Conservation (phyloP, 2,888 invertebrate genomes). For the Sepiola atlantica region DNA sequence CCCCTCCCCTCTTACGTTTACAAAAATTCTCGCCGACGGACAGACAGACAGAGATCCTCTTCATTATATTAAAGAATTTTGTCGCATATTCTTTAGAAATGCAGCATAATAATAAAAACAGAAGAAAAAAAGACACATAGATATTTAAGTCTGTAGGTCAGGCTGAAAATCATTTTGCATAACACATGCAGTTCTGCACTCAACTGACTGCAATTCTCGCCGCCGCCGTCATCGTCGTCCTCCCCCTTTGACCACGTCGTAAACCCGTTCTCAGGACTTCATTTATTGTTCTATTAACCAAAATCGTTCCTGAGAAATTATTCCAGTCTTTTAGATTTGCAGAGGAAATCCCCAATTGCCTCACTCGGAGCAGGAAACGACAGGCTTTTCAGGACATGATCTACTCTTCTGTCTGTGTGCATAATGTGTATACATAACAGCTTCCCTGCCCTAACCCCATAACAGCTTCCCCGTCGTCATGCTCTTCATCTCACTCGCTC, state of each 20-base stretch:
- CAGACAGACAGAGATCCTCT: too few species aligned
- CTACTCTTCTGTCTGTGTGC: not conserved
- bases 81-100: too few species aligned
- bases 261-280: not conserved
- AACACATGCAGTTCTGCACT: not conserved
- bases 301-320: slow-evolving; percentile 24
- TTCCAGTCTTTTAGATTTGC: slow-evolving; percentile 1
- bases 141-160: not conserved
- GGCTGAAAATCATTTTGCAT: not conserved
- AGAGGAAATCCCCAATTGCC: slow-evolving; percentile 36
- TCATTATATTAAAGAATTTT: too few species aligned
- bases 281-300: slow-evolving; percentile 32
- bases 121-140: not conserved
- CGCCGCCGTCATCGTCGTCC: not conserved
- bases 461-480: not conserved
- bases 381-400: not conserved
- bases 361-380: not conserved
- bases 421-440: not conserved
- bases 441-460: not conserved
- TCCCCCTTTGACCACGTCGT: not conserved
- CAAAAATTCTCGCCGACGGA: too few species aligned
- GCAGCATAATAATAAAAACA: too few species aligned
- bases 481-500: not conserved
- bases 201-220: not conserved
- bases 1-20: too few species aligned